phyloP scores from a whole-genome alignment of 2,797 vertebrate species.

The Sibirionetta formosa region DNA sequence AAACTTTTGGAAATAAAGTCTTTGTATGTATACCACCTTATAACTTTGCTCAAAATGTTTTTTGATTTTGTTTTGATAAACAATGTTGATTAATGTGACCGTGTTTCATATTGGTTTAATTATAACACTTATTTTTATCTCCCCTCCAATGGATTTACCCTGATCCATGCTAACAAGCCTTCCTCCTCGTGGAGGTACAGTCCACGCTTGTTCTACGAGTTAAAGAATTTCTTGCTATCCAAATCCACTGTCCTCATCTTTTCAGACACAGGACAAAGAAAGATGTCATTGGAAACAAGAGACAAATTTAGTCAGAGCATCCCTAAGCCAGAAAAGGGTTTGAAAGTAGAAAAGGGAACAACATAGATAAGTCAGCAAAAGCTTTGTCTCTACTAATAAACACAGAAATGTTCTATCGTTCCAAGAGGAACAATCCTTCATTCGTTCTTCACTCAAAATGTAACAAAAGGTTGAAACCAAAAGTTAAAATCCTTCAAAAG shows the following conservation, averaged over 20 bases:
- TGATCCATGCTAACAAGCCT: not conserved
- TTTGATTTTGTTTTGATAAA: not conserved
- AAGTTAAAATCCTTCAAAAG: not conserved
- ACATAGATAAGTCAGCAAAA: not conserved
- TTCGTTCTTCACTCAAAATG: not conserved
- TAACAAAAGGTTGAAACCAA: not conserved
- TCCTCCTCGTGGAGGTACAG: not conserved
- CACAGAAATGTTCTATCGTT: not conserved
- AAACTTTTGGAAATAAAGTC: not conserved
- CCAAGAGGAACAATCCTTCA: not conserved
- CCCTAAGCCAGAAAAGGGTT: not conserved
- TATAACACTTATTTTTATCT: not conserved
- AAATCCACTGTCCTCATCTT: not conserved
- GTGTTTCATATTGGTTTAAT: not conserved
- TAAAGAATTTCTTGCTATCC: not conserved
- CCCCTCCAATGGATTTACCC: not conserved
- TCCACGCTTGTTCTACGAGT: not conserved
- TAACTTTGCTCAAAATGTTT: not conserved
- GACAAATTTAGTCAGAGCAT: not conserved
- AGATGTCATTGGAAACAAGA: not conserved
- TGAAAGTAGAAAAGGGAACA: not conserved
- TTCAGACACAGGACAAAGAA: not conserved
- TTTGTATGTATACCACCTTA: not conserved
- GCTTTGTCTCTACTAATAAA: not conserved
- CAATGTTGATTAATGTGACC: not conserved